Evolutionary conservation across 2,797 vertebrate species (phyloP).

Genomic region (Botia kubotai): DNA sequence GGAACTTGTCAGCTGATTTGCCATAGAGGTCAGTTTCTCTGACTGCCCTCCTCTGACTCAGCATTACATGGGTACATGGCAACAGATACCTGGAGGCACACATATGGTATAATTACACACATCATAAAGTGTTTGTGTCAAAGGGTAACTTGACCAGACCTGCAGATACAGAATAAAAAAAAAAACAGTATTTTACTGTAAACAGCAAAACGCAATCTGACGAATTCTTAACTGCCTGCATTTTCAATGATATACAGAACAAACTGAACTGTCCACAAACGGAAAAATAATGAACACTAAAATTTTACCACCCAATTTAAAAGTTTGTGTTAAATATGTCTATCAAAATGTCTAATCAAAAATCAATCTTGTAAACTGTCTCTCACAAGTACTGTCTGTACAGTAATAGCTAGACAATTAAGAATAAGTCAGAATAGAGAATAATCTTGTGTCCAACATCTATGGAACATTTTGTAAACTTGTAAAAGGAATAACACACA

Average conservation of each 20-base stretch:
- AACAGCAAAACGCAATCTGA: too few relatives aligned
- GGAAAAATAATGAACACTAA: too few relatives aligned
- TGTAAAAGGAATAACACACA: conserved; percentile 13
- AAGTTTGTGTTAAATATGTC: too few relatives aligned
- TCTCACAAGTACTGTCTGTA: not conserved
- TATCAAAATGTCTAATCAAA: not conserved
- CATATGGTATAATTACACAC: not conserved
- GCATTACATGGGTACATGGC: conserved; percentile 96
- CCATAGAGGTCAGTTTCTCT: conserved; percentile 92
- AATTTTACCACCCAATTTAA: too few relatives aligned
- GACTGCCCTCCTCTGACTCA: conserved; percentile 94
- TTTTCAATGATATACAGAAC: not conserved
- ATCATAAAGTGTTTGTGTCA: not conserved
- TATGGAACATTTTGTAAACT: not conserved
- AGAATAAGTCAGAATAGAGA: not conserved
- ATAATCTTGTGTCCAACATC: not conserved
- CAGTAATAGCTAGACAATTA: not conserved
- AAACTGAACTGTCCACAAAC: not conserved
- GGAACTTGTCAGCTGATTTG: conserved; percentile 91
- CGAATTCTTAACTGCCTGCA: too few relatives aligned
- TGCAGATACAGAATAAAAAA: not conserved
- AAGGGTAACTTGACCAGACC: not conserved
- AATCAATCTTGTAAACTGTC: not conserved
- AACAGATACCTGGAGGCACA: conserved; percentile 87
- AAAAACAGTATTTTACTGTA: too few relatives aligned